Percentiles rank a stretch among this genome's conserved stretches.
phyloP scores from a whole-genome alignment of 2,113 vertebrate genomes.

The Cairina moschata region DNA sequence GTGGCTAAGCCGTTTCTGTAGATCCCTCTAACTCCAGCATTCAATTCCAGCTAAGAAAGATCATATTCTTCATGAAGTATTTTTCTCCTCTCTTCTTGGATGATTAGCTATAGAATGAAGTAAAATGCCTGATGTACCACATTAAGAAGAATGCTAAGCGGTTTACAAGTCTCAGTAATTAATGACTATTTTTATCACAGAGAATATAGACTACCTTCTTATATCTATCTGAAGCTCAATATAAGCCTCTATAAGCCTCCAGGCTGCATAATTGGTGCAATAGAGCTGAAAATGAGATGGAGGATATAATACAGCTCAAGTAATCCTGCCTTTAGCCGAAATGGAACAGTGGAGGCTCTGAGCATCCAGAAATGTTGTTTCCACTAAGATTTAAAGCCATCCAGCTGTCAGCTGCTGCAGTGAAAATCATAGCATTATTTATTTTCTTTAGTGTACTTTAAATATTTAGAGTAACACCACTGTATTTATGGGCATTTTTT shows the following conservation, averaged over 20 bases:
- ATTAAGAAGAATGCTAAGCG: conserved; percentile 73
- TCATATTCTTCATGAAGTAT: conserved; percentile 58
- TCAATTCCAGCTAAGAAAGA: conserved; percentile 60
- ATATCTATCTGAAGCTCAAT: conserved; percentile 74
- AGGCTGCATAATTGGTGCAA: conserved; percentile 80
- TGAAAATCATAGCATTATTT: conserved; percentile 43
- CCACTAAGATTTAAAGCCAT: conserved; percentile 69
- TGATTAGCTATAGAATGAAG: conserved; percentile 69
- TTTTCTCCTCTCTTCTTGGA: conserved; percentile 45
- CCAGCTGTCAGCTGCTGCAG: conserved; percentile 48
- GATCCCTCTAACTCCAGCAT: conserved; percentile 58
- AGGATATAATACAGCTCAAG: conserved; percentile 71
- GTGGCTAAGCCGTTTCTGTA: conserved; percentile 43
- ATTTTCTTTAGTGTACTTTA: conserved; percentile 45
- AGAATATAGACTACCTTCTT: conserved; percentile 76
- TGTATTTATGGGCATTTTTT: conserved; percentile 46
- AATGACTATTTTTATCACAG: conserved; percentile 81
- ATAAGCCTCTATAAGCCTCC: conserved; percentile 79
- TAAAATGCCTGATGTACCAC: conserved; percentile 60
- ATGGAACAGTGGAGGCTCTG: conserved; percentile 58
- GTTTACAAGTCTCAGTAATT: conserved; percentile 80
- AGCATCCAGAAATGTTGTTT: conserved; percentile 62
- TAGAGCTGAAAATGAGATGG: conserved; percentile 82
- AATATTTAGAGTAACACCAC: conserved; percentile 60
- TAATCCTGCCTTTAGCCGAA: conserved; percentile 77